Evolutionary conservation across 1,140 invertebrate species (phyloP), one percentile per base, ranked within the genome.

Genomic region (Caerostris extrusa): DNA sequence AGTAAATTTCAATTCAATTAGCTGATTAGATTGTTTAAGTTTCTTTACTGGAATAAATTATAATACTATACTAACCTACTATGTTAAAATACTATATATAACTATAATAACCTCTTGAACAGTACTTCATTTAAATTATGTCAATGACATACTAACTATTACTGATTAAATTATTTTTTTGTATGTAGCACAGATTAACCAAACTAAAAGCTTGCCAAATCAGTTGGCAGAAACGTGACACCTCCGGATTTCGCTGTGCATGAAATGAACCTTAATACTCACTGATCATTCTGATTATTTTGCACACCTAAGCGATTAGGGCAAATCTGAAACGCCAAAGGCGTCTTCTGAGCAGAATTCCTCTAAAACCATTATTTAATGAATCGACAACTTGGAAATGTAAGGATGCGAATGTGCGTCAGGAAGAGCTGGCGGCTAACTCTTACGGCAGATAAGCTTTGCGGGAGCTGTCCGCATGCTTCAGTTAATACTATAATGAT

Each of bases 291-390:
- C 71, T 12, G 71, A 77, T 77, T 53, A 77, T 77, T 77, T 77
- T 77, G 71, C 71, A 77, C 14, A 34, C 12, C 34, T 34, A 34
- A 34, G 19, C 71, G 71, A 77, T 77, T 53, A 77, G 7, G 71
- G 10, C 8, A 77, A 53, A 77, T 77, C 12, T 14, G 71, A 77
- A 77, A 4, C 10, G 34, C 50, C 34, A 12, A 3, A 34, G 71
- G 19, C 4, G 53, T 50, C 53, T 77, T 77, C 8, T 77, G 12
- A 77, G 34, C 3, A 50, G 34, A 77, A 77, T 5, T 77, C 50
- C 34, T 19, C 50, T 77, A 53, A 77, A 77, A 77, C 69, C 69
- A 77, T 77, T 77, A 77, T 77, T 77, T 77, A 77, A 77, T 77
- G 71, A 77, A 53, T 34, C 71, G 71, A 77, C 71, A 53, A 77